A percentile compares a stretch with the other conserved stretches of the same genome.
Evolutionary conservation across 2,113 vertebrate genomes (phyloP).

Genomic region (Dascyllus trimaculatus): DNA sequence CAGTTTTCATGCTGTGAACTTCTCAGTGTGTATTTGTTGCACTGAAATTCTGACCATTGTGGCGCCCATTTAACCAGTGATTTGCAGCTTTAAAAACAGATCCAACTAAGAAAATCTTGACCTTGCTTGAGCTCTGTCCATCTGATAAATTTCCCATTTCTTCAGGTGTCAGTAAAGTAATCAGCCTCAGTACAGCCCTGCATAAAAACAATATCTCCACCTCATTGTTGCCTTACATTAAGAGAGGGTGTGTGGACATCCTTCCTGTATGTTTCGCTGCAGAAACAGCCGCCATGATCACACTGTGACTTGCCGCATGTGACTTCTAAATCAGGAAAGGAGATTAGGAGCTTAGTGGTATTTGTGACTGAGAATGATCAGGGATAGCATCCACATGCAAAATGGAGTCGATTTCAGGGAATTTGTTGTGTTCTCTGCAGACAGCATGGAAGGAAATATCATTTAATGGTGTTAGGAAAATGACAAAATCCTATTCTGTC

Average conservation of each 20-base stretch:
- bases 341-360: constrained; percentile 75
- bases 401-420: not conserved
- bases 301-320: constrained; percentile 48
- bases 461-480: not conserved
- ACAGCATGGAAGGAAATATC: not conserved
- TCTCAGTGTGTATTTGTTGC: too few species aligned
- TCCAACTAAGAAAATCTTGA: constrained; percentile 10
- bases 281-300: not conserved
- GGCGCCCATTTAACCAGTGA: too few species aligned
- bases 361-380: constrained; percentile 44
- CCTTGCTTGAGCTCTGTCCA: not conserved
- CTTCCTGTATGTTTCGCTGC: not conserved
- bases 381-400: not conserved
- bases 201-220: not conserved
- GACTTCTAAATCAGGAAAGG: constrained; percentile 65
- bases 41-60: too few species aligned
- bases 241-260: not conserved
- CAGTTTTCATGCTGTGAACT: too few species aligned
- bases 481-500: not conserved
- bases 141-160: not conserved
- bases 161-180: not conserved
- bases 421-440: not conserved
- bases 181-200: not conserved
- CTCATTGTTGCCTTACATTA: not conserved
- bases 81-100: too few species aligned